Conservation (phyloP, 2,888 invertebrate species). For the Listrodromus nycthemerus region DNA sequence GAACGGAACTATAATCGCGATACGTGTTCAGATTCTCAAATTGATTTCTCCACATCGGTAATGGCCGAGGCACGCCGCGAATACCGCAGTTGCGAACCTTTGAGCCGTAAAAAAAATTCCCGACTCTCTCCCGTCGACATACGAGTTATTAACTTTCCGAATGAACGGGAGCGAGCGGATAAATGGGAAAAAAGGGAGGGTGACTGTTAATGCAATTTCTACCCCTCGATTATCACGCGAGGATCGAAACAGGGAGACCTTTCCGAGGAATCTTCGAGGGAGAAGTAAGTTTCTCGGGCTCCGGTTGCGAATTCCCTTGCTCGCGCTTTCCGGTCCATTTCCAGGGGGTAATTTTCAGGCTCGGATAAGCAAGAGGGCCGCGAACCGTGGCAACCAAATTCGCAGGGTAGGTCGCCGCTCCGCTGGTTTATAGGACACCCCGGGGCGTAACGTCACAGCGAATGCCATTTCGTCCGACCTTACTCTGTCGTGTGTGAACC, state of each 20-base stretch:
- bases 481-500: slow-evolving; percentile 18
- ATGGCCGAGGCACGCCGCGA: neutral
- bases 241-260: neutral
- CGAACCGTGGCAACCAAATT: slow-evolving; percentile 2
- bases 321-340: slow-evolving; percentile 1
- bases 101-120: no score
- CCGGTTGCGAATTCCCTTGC: neutral
- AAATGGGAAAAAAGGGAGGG: neutral
- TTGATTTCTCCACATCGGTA: neutral
- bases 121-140: neutral
- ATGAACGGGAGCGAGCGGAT: neutral
- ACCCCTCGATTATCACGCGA: slow-evolving; percentile 15
- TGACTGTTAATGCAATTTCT: slow-evolving; percentile 36
- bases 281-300: slow-evolving; percentile 3
- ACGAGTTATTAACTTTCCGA: slow-evolving; percentile 20
- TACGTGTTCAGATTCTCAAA: neutral
- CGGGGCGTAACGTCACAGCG: neutral
- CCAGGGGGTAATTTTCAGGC: slow-evolving; percentile 15
- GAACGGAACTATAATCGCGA: neutral
- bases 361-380: neutral
- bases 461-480: slow-evolving; percentile 43
- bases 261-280: slow-evolving; percentile 24
- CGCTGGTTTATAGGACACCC: slow-evolving; percentile 10
- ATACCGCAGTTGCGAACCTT: neutral
- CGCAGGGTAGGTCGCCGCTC: neutral